phyloP scores from a whole-genome alignment of 1,140 invertebrate genomes.

The Drosophila ambigua region DNA sequence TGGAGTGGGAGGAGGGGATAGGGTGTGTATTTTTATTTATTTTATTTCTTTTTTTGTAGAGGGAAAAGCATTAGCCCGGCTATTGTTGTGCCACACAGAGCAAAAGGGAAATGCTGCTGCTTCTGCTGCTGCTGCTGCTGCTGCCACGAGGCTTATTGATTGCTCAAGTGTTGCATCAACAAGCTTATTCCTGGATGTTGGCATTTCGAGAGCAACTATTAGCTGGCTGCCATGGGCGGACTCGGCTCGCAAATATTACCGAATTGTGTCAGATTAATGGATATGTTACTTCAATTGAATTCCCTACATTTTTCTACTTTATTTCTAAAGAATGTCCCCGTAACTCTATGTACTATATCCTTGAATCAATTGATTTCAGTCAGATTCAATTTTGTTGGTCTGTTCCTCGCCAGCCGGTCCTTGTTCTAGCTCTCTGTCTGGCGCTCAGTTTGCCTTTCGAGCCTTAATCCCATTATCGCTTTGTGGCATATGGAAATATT shows the following conservation, averaged over 20 bases:
- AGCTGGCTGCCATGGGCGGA: constrained; percentile 25
- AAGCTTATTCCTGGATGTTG: constrained; percentile 46
- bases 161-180: constrained; percentile 64
- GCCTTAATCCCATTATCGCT: constrained; percentile 56
- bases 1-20: neutral
- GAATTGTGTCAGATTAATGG: constrained; percentile 13
- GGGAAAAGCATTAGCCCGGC: constrained; percentile 59
- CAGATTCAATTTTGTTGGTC: neutral
- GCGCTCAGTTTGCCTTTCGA: constrained; percentile 7
- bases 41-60: neutral
- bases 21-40: neutral
- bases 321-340: neutral
- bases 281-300: neutral
- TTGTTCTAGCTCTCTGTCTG: constrained; percentile 12
- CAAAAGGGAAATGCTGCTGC: constrained; percentile 32
- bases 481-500: constrained; percentile 58
- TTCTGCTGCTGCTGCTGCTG: constrained; percentile 40
- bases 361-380: constrained; percentile 7
- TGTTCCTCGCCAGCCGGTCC: neutral
- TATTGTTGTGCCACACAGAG: constrained; percentile 56
- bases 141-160: constrained; percentile 74
- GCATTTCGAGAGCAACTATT: constrained; percentile 31
- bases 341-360: neutral
- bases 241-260: constrained; percentile 18
- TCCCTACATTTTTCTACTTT: too few relatives aligned